Conservation (phyloP, 2,113 vertebrate species). For the Mirounga angustirostris region DNA sequence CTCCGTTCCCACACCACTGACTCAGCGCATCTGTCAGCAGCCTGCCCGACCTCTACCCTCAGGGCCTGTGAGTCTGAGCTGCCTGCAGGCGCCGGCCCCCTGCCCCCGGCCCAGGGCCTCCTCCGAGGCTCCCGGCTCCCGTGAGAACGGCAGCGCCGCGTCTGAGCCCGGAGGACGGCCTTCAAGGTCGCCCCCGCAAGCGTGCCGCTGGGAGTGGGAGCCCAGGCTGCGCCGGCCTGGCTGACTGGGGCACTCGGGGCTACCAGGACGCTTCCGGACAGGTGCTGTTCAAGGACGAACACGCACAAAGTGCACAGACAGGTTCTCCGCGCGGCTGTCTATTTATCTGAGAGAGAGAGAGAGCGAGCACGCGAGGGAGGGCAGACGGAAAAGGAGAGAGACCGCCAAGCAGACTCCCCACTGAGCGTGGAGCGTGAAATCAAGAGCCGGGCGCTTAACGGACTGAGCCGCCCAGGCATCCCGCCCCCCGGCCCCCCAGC, state of each 20-base stretch:
- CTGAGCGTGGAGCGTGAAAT: too few species aligned
- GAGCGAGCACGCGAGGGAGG: too few species aligned
- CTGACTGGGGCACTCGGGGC: too few species aligned
- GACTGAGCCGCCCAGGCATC: too few species aligned
- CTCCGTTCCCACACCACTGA: constrained; percentile 27
- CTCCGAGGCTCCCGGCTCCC: not conserved
- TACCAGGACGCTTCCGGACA: not conserved
- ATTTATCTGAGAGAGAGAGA: not conserved
- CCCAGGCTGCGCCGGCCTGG: not conserved
- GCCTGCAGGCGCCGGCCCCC: not conserved
- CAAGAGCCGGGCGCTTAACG: too few species aligned
- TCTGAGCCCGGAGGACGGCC: not conserved
- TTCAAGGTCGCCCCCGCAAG: not conserved
- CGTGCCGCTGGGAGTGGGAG: not conserved
- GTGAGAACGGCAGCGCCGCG: not conserved
- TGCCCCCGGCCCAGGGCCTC: not conserved
- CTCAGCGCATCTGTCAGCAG: not conserved
- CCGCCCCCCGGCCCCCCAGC: too few species aligned
- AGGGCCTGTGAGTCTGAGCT: not conserved
- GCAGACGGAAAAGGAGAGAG: too few species aligned
- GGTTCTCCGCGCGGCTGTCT: not conserved
- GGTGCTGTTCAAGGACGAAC: accelerated
- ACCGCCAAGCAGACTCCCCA: too few species aligned
- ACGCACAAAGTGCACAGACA: accelerated
- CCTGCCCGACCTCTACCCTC: not conserved